Base-by-base conservation (phyloP, 2,888 invertebrate genomes). In the Volucella zonaria region DNA sequence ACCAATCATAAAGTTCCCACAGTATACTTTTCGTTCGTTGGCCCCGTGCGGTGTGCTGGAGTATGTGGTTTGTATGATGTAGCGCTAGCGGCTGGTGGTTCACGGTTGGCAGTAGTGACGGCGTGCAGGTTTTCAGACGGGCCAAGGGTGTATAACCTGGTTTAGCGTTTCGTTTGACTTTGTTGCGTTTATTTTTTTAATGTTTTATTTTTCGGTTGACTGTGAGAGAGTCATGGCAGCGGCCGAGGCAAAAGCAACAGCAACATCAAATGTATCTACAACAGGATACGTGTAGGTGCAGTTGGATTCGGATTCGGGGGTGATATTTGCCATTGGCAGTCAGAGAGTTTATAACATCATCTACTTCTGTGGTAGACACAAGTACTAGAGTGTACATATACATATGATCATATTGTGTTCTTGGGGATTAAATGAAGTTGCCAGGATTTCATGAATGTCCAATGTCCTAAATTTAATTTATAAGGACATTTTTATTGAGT, bases 1-100 rank as follows among this genome's bases (percentile, higher is more conserved):
- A 87, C 87, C 87, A 88, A 88, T 88, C 88, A 88, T 88, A 88
- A 88, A 88, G 86, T 88, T 88, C 88, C 88, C 88, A 88, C 88
- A 88, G 88, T 88, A 87, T 85, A 86, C 87, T 78, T 82, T 76
- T 81, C 85, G 85, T 85, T 85, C 85, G 85, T 85, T 87, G 79
- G 76, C 79, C 80, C 74, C 78, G 82, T 77, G 73, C 75, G 74
- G 64, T 51, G 51, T 64, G 74, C 74, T 74, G 59, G 67, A 70
- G 64, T 81, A 68, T 81, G 68, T 76, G 62, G 51, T 10, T 61
- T 12, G 58, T 67, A 47, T 14, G 56, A 43, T 42, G 59, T 38
- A 38, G 52, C 10, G 52, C 51, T 18, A n/a, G 54, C 66, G 54
- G 59, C 38, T 31, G 6, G 31, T 31, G 31, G 31, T 31, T 31